Evolutionary conservation across 2,888 invertebrate species (phyloP).

Genomic region (Pseudoips prasinana): DNA sequence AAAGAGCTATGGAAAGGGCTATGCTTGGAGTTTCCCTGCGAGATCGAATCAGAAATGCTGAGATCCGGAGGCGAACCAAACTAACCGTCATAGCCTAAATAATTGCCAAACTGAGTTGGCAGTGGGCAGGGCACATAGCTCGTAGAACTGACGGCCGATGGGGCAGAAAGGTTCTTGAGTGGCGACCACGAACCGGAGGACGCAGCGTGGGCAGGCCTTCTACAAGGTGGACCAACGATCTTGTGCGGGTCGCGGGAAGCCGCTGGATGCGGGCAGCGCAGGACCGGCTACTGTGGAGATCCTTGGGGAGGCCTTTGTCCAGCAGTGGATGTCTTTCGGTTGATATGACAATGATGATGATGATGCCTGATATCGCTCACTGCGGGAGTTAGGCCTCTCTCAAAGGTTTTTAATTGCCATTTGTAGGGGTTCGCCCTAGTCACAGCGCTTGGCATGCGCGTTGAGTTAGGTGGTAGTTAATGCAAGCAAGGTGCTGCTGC

Average conservation of each 20-base stretch:
- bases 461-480: no score
- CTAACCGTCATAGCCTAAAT: background rate
- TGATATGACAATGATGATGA: background rate
- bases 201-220: background rate
- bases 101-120: background rate
- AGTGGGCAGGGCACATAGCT: background rate
- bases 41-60: background rate
- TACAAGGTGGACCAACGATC: background rate
- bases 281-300: background rate
- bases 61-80: background rate
- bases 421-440: no score
- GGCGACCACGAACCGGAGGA: background rate
- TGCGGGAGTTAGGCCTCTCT: no score
- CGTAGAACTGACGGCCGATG: background rate
- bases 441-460: no score
- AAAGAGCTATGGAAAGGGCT: slow-evolving; percentile 1
- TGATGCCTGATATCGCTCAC: no score
- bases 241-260: background rate
- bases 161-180: background rate
- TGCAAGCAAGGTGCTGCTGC: no score
- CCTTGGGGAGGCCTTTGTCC: background rate
- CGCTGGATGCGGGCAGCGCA: background rate
- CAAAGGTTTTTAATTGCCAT: no score
- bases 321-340: background rate
- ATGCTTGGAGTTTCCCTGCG: slow-evolving; percentile 1